Conservation (phyloP, 2,797 vertebrate species). For the Onychomys leucogaster region DNA sequence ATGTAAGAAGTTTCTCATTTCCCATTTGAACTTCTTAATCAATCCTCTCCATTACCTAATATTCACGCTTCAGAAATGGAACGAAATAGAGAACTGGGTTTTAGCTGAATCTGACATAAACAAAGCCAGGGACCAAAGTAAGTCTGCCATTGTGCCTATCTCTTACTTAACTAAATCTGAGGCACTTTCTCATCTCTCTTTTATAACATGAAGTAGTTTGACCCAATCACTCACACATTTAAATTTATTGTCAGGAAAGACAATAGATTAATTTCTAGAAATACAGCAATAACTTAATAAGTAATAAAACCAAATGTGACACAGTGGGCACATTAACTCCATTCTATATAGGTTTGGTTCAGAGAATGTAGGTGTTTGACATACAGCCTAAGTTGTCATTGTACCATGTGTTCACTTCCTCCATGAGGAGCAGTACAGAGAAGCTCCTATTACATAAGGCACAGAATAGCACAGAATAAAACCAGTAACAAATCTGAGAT, state of each 20-base stretch:
- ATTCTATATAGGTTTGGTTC: not conserved
- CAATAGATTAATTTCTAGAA: conserved; percentile 12
- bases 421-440: not conserved
- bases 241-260: not conserved
- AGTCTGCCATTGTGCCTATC: not conserved
- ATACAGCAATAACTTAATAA: not conserved
- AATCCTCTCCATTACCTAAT: conserved; percentile 66
- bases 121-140: conserved; percentile 53
- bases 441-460: not conserved
- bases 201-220: not conserved
- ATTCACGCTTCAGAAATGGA: conserved; percentile 60
- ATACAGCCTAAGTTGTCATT: not conserved
- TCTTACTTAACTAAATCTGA: conserved; percentile 8
- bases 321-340: not conserved
- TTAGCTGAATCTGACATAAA: conserved; percentile 68
- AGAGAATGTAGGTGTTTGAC: not conserved
- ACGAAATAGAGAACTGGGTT: conserved; percentile 50
- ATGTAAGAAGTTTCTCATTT: conserved; percentile 71
- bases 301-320: not conserved
- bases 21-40: conserved; percentile 78
- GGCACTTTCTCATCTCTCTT: not conserved
- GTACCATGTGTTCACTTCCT: not conserved
- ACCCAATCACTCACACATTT: not conserved
- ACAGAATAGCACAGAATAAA: not conserved
- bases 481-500: not conserved